Percentiles rank a stretch among this genome's conserved stretches.
These are phyloP conservation scores for Thaumetopoea pityocampa DNA, from an alignment of 1,140 invertebrate species.

Conservation along the genomic window DNA sequence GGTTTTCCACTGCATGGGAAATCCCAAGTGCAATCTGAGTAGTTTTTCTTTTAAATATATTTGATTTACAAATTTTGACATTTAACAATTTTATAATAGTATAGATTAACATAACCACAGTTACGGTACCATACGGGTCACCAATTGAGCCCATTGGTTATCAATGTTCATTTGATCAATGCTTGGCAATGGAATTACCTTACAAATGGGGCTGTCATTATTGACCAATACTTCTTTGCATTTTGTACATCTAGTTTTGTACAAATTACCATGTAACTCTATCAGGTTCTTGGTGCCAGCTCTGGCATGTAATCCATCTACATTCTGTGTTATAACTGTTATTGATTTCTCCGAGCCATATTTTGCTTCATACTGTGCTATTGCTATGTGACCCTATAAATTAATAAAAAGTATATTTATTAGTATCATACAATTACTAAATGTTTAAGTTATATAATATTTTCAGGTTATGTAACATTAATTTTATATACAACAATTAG, in stretches of 20 bases:
- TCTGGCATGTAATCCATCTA: slow-evolving; percentile 90
- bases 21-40: no score
- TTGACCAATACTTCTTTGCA: slow-evolving; percentile 85
- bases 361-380: slow-evolving; percentile 86
- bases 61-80: no score
- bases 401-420: slow-evolving; percentile 4
- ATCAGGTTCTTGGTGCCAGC: slow-evolving; percentile 89
- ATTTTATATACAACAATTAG: no score
- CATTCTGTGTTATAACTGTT: slow-evolving; percentile 93
- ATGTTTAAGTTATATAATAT: no score
- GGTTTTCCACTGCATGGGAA: no score
- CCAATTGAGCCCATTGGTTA: no score
- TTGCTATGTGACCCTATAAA: slow-evolving; percentile 85
- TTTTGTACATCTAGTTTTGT: slow-evolving; percentile 88
- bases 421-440: slow-evolving; percentile 6
- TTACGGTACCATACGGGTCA: no score
- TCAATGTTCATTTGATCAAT: no score
- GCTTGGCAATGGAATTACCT: slow-evolving; percentile 37
- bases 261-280: slow-evolving; percentile 93
- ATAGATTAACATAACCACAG: no score
- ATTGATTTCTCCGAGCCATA: slow-evolving; percentile 78
- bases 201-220: slow-evolving; percentile 89
- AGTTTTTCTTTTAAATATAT: no score
- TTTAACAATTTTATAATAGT: no score
- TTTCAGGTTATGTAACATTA: no score